Conservation (phyloP, 1,140 invertebrate species). For the Drosophila kepulauana region DNA sequence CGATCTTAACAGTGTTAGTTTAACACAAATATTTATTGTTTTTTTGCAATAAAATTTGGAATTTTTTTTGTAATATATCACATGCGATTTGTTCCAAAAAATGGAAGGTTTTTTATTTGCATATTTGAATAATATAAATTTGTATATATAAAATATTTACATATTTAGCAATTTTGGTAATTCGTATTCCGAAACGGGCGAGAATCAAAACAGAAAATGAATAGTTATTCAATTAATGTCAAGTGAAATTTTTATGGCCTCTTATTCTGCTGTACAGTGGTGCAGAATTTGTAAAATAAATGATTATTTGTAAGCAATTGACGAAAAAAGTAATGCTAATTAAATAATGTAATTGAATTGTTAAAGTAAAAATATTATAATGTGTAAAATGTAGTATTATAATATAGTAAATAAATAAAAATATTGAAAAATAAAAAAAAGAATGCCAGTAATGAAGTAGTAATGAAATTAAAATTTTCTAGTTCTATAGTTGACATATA, state of each 20-base stretch:
- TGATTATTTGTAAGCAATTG: too few species aligned
- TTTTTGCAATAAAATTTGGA: not conserved
- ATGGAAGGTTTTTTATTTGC: not conserved
- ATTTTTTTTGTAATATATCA: not conserved
- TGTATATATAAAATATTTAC: constrained; percentile 1
- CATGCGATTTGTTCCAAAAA: not conserved
- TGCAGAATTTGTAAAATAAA: not conserved
- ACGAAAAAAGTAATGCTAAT: not conserved
- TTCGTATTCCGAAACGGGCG: not conserved
- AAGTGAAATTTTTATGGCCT: constrained; percentile 19
- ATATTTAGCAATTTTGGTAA: constrained; percentile 2
- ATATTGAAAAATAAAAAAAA: too few species aligned
- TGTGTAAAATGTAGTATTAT: not conserved
- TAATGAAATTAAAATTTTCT: too few species aligned
- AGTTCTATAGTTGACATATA: not conserved
- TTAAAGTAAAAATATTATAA: not conserved
- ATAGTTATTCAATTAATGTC: constrained; percentile 28
- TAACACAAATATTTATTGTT: too few species aligned
- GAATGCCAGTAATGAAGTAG: too few species aligned
- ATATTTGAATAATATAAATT: constrained; percentile 1
- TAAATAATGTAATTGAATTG: too few species aligned
- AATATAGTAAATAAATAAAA: not conserved
- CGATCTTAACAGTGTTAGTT: too few species aligned
- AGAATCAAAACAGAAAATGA: constrained; percentile 21
- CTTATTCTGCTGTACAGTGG: not conserved